Evolutionary conservation across 2,113 vertebrate species (phyloP).

Genomic region (Thryonomys swinderianus): DNA sequence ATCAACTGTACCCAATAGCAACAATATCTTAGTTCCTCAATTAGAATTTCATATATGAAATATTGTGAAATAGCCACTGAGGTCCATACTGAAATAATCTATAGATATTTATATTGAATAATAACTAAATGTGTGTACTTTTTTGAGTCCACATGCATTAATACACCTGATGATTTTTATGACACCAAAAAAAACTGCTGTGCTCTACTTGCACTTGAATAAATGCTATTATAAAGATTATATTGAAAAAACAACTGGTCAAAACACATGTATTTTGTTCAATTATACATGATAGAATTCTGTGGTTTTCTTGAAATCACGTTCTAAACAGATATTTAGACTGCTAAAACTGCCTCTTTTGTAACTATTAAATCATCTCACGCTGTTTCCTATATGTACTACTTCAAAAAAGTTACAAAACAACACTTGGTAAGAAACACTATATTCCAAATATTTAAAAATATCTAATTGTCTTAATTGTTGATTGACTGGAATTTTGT

Average conservation of each 20-base stretch:
- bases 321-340: background rate
- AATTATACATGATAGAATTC: background rate
- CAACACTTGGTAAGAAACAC: background rate
- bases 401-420: background rate
- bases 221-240: background rate
- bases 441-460: background rate
- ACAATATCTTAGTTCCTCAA: background rate
- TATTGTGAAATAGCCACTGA: background rate
- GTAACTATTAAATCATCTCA: background rate
- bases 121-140: background rate
- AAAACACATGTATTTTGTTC: background rate
- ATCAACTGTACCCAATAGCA: background rate
- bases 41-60: background rate
- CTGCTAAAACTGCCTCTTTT: background rate
- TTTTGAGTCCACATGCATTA: background rate
- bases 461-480: background rate
- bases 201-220: background rate
- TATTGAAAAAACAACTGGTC: background rate
- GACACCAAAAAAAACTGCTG: background rate
- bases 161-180: background rate
- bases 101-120: background rate
- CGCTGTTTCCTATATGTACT: background rate
- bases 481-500: background rate
- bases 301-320: background rate
- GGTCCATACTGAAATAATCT: background rate